Evolutionary conservation across 2,113 vertebrate species (phyloP), one percentile per base, ranked within the genome.

Genomic region (Muscicapa adusta): DNA sequence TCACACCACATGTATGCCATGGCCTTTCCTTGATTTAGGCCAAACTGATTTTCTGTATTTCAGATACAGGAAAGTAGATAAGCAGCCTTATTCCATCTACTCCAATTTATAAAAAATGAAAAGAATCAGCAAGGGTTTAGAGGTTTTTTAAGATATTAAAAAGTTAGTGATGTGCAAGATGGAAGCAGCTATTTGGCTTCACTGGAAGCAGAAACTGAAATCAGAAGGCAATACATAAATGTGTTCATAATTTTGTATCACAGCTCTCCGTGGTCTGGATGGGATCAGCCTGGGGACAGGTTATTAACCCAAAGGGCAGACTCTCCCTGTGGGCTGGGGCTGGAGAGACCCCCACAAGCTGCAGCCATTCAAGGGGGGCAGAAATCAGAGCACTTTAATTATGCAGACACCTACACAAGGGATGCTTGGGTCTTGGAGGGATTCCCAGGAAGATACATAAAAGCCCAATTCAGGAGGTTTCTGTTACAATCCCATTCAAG

Each of bases 221-320:
- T 94, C 34, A 79, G 48, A 77, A 79, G 17, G 43, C 19, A 45
- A n/a, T 33, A 72, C 5, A 45, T 67, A 81, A 92, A 86, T 60
- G 12, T 5, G 2, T 76, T 72, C 14, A 13, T 65, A 58, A 79
- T 76, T 89, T 53, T 79, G 34, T 66, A 43, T 54, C 61, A n/a
- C 65, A 89, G 36, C 12, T 56, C 47, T 63, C 18, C 0, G 0
- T n/a, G 58, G 23, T 28, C 31, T 45, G 3, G 12, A 24, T 26
- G 9, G 31, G 42, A 73, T 70, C 54, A 22, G 12, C 31, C 0
- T 54, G 50, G 43, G 36, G 16, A 42, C 18, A 58, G 0, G 0
- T 16, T 50, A 10, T 73, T 56, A 48, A 66, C 51, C 47, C 40
- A 26, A 89, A 89, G 50, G 29, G 34, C 38, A 54, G 26, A 12